Percentiles rank a stretch among this genome's conserved stretches.
phyloP scores from a whole-genome alignment of 2,113 vertebrate species.

The Sceloporus undulatus region DNA sequence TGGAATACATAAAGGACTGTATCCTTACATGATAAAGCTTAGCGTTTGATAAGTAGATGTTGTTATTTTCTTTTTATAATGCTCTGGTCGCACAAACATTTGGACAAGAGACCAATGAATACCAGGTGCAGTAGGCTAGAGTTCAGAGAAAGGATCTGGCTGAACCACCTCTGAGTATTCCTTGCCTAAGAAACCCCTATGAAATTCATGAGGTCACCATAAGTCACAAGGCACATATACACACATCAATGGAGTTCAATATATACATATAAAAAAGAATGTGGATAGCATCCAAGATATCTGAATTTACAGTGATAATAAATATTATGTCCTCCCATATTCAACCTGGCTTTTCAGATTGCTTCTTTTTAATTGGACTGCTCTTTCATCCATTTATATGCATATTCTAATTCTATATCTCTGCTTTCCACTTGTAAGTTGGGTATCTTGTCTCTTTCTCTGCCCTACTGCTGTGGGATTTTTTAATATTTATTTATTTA shows the following conservation, averaged over 20 bases:
- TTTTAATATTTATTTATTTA: background rate
- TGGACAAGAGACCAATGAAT: too few relatives aligned
- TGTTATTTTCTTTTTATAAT: too few relatives aligned
- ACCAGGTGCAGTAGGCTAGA: too few relatives aligned
- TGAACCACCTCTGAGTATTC: too few relatives aligned
- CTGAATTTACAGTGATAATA: background rate
- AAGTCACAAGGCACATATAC: background rate
- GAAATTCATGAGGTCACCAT: background rate
- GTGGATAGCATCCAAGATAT: background rate
- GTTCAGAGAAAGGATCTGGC: too few relatives aligned
- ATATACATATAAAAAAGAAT: too few relatives aligned
- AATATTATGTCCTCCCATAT: background rate
- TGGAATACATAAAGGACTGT: too few relatives aligned
- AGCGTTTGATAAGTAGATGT: too few relatives aligned
- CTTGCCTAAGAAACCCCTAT: too few relatives aligned
- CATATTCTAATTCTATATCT: conserved; percentile 33
- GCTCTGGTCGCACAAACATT: too few relatives aligned
- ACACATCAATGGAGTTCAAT: background rate
- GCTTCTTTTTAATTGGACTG: conserved; percentile 13
- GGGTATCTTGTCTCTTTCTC: conserved; percentile 38
- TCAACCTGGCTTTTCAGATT: background rate
- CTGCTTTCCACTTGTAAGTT: conserved; percentile 45
- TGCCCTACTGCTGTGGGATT: background rate
- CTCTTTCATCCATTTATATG: conserved; percentile 31
- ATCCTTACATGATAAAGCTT: too few relatives aligned